Evolutionary conservation across 1,140 invertebrate species (phyloP).

Genomic region (Drosophila subpulchrella): DNA sequence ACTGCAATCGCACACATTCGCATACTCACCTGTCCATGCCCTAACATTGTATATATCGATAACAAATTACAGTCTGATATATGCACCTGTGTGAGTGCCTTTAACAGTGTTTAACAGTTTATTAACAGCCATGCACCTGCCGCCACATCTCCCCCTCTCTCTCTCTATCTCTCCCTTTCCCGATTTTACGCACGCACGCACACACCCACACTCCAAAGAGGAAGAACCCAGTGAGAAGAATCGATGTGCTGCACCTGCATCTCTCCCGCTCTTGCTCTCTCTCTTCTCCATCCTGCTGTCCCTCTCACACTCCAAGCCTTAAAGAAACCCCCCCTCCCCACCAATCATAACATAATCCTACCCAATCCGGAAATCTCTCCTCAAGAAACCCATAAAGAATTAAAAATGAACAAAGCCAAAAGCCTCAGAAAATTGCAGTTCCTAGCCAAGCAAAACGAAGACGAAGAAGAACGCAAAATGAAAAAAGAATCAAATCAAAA

Average conservation of each 20-base stretch:
- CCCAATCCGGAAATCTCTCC: conserved; percentile 20
- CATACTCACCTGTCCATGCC: conserved; percentile 31
- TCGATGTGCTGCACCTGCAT: conserved; percentile 4
- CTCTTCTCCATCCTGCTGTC: not conserved
- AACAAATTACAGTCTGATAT: conserved; percentile 36
- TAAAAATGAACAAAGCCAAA: conserved; percentile 32
- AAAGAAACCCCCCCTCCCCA: not conserved
- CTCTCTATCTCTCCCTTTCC: conserved; percentile 7
- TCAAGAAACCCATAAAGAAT: conserved; percentile 2
- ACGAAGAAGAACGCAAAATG: conserved; percentile 29
- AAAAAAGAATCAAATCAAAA: conserved; percentile 3
- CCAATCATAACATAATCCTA: conserved; percentile 5
- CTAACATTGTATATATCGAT: conserved; percentile 50
- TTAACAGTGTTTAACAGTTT: conserved; percentile 36
- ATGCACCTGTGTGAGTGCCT: conserved; percentile 42
- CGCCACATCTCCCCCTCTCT: conserved; percentile 22
- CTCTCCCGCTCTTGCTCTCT: conserved; percentile 3
- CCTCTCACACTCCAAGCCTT: conserved; percentile 11
- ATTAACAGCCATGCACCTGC: conserved; percentile 49
- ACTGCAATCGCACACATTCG: conserved; percentile 21
- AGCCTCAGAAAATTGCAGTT: conserved; percentile 50
- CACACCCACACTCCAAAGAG: conserved; percentile 26
- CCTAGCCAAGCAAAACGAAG: conserved; percentile 25
- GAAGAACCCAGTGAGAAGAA: conserved; percentile 8
- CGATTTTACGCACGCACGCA: conserved; percentile 25